Percentiles rank a stretch among this genome's conserved stretches.
Evolutionary conservation across 2,888 invertebrate genomes (phyloP).

Genomic region (Archips crataeganus): DNA sequence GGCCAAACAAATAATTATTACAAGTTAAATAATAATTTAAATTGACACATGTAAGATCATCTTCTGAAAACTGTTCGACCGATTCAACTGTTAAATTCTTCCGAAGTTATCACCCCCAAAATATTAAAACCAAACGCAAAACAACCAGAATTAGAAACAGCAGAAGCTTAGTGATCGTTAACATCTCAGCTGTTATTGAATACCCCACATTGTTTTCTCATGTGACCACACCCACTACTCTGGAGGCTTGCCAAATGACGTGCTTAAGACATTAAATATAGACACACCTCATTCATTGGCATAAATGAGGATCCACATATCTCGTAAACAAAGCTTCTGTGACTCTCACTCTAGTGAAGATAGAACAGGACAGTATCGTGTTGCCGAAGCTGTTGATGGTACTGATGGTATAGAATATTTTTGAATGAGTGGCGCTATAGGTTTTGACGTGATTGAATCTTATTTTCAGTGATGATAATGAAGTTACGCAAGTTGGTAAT

Average conservation of each 20-base stretch:
- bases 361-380: neutral
- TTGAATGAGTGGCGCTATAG: neutral
- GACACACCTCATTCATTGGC: neutral
- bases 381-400: neutral
- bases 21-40: too few relatives aligned
- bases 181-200: neutral
- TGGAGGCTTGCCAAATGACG: conserved; percentile 5
- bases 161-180: conserved; percentile 4
- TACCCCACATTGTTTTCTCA: conserved; percentile 8
- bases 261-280: neutral
- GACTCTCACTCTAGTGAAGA: neutral
- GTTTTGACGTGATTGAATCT: neutral
- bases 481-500: neutral
- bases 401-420: neutral
- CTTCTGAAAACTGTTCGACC: too few relatives aligned
- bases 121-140: conserved; percentile 1
- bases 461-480: neutral
- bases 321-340: neutral
- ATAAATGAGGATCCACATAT: neutral
- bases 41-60: too few relatives aligned
- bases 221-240: conserved; percentile 36
- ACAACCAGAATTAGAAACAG: neutral
- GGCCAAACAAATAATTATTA: too few relatives aligned
- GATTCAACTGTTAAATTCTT: neutral
- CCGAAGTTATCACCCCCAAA: neutral